These are phyloP conservation scores for Saccostrea glomerata DNA, from an alignment of 1,140 invertebrate species.

Conservation along the genomic window DNA sequence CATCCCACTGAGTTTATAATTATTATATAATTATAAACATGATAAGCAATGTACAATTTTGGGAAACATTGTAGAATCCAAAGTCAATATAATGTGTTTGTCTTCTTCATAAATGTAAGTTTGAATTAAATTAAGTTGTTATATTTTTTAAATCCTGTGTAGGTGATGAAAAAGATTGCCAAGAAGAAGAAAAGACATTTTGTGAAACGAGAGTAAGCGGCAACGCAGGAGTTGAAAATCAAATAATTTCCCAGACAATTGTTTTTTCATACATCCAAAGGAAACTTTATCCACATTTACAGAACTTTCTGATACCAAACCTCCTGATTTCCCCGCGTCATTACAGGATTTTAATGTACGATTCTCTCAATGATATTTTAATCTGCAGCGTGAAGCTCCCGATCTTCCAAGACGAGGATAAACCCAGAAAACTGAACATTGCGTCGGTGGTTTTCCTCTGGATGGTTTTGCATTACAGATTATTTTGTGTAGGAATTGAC, in stretches of 20 bases:
- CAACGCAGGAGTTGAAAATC: not conserved
- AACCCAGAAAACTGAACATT: not conserved
- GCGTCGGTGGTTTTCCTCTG: not conserved
- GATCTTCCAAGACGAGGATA: not conserved
- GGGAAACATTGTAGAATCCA: too few species aligned
- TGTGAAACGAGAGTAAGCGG: not conserved
- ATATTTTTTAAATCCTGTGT: too few species aligned
- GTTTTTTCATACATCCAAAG: conserved; percentile 2
- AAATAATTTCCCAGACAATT: conserved; percentile 26
- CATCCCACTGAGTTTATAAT: too few species aligned
- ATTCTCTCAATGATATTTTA: conserved; percentile 13
- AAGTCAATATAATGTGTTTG: too few species aligned
- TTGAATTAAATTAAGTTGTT: too few species aligned
- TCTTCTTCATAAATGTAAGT: too few species aligned
- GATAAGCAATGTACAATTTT: too few species aligned
- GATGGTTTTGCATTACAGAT: conserved; percentile 18
- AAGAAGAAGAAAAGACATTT: not conserved
- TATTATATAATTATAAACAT: too few species aligned
- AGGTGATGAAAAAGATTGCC: not conserved
- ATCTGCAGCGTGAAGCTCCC: not conserved
- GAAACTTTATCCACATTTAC: conserved; percentile 2
- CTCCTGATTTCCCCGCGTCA: not conserved
- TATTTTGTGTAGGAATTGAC: conserved; percentile 3
- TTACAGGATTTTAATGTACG: conserved; percentile 19
- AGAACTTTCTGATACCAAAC: conserved; percentile 15